Evolutionary conservation across 1,140 invertebrate species (phyloP).

Genomic region (Campodea augens): DNA sequence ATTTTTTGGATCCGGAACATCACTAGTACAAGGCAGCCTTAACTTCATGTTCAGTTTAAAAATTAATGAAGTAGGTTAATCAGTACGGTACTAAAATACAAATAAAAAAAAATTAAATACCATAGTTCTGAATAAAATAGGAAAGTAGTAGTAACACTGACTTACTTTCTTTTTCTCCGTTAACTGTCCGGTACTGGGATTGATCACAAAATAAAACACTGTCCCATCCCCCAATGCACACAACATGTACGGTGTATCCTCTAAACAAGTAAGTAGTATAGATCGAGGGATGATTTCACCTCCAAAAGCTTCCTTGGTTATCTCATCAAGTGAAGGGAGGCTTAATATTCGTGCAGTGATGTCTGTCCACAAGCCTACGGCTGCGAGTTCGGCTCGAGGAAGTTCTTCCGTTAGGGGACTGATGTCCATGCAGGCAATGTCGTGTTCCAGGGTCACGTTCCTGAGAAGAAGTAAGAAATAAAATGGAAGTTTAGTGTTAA

Average conservation of each 20-base stretch:
- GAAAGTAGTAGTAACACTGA: too few species aligned
- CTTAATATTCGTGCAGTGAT: conserved; percentile 74
- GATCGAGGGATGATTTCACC: conserved; percentile 93
- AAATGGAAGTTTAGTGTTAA: conserved; percentile 1
- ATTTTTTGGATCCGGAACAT: too few species aligned
- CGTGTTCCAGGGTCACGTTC: conserved; percentile 56
- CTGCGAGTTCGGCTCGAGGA: conserved; percentile 50
- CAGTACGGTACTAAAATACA: too few species aligned
- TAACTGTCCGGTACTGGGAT: conserved; percentile 45
- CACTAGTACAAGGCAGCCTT: too few species aligned
- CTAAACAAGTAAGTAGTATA: conserved; percentile 83
- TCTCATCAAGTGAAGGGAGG: conserved; percentile 53
- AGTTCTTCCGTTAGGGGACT: conserved; percentile 46
- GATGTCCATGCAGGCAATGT: conserved; percentile 92
- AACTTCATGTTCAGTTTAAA: too few species aligned
- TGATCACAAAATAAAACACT: conserved; percentile 85
- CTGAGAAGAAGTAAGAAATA: conserved; percentile 20
- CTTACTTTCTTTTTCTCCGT: conserved; percentile 78
- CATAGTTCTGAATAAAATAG: too few species aligned
- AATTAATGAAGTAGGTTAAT: too few species aligned
- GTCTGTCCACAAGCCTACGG: conserved; percentile 93
- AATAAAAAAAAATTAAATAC: too few species aligned
- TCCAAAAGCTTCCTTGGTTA: conserved; percentile 67
- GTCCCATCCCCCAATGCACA: conserved; percentile 93
- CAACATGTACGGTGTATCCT: conserved; percentile 73